These are phyloP conservation scores for Rhineura floridana DNA, from an alignment of 2,113 vertebrate species.

Conservation along the genomic window DNA sequence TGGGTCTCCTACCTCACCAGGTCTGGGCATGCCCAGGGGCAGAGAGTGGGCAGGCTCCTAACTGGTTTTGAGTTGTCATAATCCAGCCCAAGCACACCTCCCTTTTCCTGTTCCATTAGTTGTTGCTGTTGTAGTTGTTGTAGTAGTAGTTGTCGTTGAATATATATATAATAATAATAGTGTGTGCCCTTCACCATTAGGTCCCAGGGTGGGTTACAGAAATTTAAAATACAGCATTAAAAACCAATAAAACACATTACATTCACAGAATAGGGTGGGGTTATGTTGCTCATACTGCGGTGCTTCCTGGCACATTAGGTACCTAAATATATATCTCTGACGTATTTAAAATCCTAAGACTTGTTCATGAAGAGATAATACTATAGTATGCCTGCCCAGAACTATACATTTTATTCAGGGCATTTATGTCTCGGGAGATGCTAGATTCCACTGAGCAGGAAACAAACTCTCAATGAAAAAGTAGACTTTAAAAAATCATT, in stretches of 20 bases:
- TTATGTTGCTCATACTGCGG: neutral
- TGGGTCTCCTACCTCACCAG: too few species aligned
- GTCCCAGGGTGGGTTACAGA: too few species aligned
- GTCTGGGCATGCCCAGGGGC: too few species aligned
- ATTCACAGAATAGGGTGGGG: too few species aligned
- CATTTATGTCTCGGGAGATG: slow-evolving; percentile 14
- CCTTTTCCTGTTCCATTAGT: neutral
- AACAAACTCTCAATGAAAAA: slow-evolving; percentile 1
- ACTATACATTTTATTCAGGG: slow-evolving; percentile 10
- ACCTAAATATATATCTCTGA: neutral
- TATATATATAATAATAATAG: too few species aligned
- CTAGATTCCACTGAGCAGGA: neutral
- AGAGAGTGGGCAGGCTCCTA: too few species aligned
- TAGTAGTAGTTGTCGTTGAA: too few species aligned
- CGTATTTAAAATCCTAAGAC: neutral
- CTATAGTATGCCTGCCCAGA: slow-evolving; percentile 2
- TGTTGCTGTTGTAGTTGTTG: too few species aligned
- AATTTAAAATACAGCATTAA: too few species aligned
- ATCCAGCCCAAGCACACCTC: neutral
- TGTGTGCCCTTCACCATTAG: too few species aligned
- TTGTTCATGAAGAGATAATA: neutral
- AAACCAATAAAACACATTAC: too few species aligned
- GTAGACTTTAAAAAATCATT: neutral
- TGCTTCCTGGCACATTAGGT: neutral
- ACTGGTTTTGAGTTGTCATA: neutral